Evolutionary conservation across 2,113 vertebrate species (phyloP).

Genomic region (Cinclus cinclus): DNA sequence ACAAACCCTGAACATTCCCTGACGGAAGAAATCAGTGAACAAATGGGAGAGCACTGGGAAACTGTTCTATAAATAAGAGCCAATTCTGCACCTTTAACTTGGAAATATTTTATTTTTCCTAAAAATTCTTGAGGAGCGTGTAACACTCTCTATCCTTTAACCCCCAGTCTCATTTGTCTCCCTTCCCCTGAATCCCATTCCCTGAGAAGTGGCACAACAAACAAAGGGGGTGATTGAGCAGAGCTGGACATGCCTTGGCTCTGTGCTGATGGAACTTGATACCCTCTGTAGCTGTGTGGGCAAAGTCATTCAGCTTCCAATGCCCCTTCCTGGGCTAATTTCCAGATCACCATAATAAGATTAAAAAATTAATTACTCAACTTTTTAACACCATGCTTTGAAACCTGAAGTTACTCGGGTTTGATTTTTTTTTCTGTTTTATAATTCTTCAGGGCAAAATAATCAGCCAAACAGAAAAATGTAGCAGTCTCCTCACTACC

Average conservation of each 20-base stretch:
- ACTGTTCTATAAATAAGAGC: background rate
- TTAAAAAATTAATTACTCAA: background rate
- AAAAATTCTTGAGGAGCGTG: background rate
- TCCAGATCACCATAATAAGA: background rate
- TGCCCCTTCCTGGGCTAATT: fast-evolving
- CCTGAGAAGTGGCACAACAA: background rate
- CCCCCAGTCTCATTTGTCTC: background rate
- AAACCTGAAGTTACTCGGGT: background rate
- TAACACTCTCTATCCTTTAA: background rate
- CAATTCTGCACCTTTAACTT: background rate
- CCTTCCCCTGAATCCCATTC: background rate
- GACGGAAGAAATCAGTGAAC: background rate
- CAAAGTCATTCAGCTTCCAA: background rate
- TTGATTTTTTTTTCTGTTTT: background rate
- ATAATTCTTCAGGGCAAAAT: background rate
- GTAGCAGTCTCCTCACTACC: background rate
- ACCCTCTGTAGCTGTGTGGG: background rate
- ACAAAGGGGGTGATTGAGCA: background rate
- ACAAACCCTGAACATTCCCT: background rate
- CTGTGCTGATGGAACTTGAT: background rate
- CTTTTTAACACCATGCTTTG: background rate
- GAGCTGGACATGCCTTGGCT: background rate
- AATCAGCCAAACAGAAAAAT: background rate
- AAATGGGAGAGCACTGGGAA: background rate
- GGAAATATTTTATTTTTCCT: background rate